Evolutionary conservation across 35 echinoderm and acorn worm genomes (phyloP).

Genomic region (Heliocidaris tuberculata): DNA sequence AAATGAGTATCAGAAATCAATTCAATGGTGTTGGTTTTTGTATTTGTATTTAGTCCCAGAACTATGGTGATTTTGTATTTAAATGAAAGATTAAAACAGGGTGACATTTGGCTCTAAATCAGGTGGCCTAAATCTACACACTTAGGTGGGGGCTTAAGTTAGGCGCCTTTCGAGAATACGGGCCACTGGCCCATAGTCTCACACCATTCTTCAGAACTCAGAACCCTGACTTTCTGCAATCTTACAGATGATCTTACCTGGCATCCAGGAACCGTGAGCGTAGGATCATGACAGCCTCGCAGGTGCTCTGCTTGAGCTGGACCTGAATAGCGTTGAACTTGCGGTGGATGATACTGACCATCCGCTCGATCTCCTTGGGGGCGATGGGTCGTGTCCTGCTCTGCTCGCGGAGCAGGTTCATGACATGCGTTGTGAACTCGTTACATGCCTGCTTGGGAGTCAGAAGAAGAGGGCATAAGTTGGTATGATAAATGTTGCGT

Average conservation of each 20-base stretch:
- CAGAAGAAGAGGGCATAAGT: constrained; percentile 24
- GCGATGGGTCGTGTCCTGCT: constrained; percentile 98
- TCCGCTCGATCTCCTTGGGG: constrained; percentile 99
- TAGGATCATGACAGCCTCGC: constrained; percentile 98
- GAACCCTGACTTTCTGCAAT: not conserved
- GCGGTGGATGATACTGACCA: constrained; percentile 99
- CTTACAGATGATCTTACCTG: constrained; percentile 57
- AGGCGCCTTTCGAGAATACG: too few relatives aligned
- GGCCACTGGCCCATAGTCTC: too few relatives aligned
- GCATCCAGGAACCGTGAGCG: constrained; percentile 97
- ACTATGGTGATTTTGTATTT: too few relatives aligned
- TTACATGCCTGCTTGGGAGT: constrained; percentile 89
- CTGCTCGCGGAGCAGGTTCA: constrained; percentile 99
- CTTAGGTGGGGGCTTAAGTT: too few relatives aligned
- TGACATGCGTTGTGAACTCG: constrained; percentile 99
- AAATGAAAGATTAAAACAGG: too few relatives aligned
- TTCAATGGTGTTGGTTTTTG: too few relatives aligned
- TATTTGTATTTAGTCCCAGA: too few relatives aligned
- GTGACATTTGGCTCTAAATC: too few relatives aligned
- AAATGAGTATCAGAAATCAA: too few relatives aligned
- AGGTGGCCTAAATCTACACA: too few relatives aligned
- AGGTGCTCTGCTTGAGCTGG: constrained; percentile 98
- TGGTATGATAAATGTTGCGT: constrained; percentile 14
- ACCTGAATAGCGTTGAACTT: constrained; percentile 99
- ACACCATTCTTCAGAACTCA: too few relatives aligned